phyloP scores from a whole-genome alignment of 37 sponge, comb jelly and placozoan genomes.

The Hexactinellida sp. region DNA sequence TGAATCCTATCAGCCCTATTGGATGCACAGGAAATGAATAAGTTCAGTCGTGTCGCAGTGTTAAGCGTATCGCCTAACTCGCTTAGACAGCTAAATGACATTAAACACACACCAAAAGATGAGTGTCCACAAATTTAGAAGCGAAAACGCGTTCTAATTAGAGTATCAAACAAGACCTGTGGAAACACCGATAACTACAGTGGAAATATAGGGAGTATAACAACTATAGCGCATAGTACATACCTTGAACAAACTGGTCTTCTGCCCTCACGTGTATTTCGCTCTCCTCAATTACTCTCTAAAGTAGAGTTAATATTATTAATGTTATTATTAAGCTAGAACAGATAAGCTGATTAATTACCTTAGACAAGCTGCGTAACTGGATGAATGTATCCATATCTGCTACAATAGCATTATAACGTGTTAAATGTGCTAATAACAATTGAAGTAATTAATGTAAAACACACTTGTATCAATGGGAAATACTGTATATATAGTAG shows the following conservation, averaged over 20 bases:
- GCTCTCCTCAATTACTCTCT: not conserved
- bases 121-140: too few species aligned
- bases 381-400: not conserved
- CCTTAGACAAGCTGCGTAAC: not conserved
- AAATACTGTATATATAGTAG: too few species aligned
- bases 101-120: not conserved
- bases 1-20: conserved; percentile 55
- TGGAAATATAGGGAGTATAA: too few species aligned
- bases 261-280: not conserved
- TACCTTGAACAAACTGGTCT: not conserved
- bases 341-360: too few species aligned
- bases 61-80: not conserved
- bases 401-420: not conserved
- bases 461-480: too few species aligned
- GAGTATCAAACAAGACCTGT: too few species aligned
- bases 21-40: not conserved
- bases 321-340: too few species aligned
- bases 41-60: not conserved
- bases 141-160: too few species aligned
- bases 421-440: not conserved
- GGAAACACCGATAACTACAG: too few species aligned
- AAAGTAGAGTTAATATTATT: not conserved
- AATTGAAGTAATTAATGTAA: too few species aligned
- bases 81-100: too few species aligned
- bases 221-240: too few species aligned